Base-by-base conservation (phyloP, 2,888 invertebrate genomes). In the Deilephila elpenor region DNA sequence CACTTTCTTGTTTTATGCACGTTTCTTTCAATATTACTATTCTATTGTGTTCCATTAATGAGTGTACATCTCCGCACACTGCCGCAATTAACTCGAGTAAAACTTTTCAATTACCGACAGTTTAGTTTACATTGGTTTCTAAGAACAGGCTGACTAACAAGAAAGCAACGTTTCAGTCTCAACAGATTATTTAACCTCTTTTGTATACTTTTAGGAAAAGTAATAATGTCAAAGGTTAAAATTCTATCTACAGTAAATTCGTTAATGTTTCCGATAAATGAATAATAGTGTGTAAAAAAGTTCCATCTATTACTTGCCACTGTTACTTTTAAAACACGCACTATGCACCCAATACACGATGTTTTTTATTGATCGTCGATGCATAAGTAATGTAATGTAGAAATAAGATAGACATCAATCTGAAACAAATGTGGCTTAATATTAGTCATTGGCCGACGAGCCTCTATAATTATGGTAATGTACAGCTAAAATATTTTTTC, bases 401-500 rank as follows among this genome's bases (percentile, higher is more conserved):
- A 67, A 51, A 67, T 67, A 20, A 67, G 67, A 67, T 67, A 59
- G 61, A 75, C 77, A 80, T 78, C 78, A 79, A 80, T 79, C 76
- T 78, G 77, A 81, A 78, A 77, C 80, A 80, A 79, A 80, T 82
- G 82, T 83, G 81, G 79, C 79, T 77, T 79, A 80, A 83, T 82
- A 83, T 86, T 85, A 88, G 84, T 82, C 85, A 83, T 78, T 85
- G 83, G 75, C 83, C 82, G 81, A 87, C 88, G 82, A 90, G 37
- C 32, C 74, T 72, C 72, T 74, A 85, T 92, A 91, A 93, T 93
- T 93, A 93, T 90, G 82, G 88, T 92, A 92, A 92, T 92, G 91
- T 83, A 83, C 83, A 84, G 83, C 88, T 88, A 88, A 91, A 90
- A 90, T 85, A 86, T 87, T 83, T 89, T 90, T 91, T 88, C 80